These are phyloP conservation scores for Pseudomyrmex flavicornis DNA, from an alignment of 1,140 invertebrate genomes.

Conservation along the genomic window DNA sequence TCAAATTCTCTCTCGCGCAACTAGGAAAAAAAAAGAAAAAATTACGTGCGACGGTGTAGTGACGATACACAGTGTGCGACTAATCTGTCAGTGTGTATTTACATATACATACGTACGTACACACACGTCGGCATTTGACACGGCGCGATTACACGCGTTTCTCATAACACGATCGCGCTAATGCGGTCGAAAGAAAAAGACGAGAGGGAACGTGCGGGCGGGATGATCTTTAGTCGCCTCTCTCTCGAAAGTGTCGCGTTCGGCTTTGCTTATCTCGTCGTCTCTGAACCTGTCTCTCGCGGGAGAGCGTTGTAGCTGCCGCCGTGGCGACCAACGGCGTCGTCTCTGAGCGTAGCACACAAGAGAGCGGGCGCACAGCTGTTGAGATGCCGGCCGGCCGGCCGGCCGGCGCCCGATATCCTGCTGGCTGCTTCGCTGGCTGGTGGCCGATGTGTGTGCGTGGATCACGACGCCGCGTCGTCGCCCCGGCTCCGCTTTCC, in stretches of 20 bases:
- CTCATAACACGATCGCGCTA: neutral
- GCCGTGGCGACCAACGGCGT: slow-evolving; percentile 15
- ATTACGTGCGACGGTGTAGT: neutral
- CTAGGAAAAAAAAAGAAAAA: neutral
- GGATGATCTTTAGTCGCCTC: slow-evolving; percentile 27
- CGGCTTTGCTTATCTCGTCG: slow-evolving; percentile 33
- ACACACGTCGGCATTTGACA: slow-evolving; percentile 48
- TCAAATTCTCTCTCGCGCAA: neutral
- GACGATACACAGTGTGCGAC: neutral
- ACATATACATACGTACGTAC: slow-evolving; percentile 20
- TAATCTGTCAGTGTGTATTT: neutral
- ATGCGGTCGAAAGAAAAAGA: neutral
- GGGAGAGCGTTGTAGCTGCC: slow-evolving; percentile 23
- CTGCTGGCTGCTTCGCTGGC: slow-evolving; percentile 31
- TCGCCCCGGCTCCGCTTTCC: slow-evolving; percentile 28
- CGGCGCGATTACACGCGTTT: slow-evolving; percentile 4
- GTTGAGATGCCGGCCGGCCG: slow-evolving; percentile 72
- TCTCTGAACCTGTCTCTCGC: slow-evolving; percentile 34
- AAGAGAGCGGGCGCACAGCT: slow-evolving; percentile 64
- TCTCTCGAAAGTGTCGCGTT: slow-evolving; percentile 39
- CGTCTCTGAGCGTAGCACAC: slow-evolving; percentile 30
- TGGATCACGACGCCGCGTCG: slow-evolving; percentile 19
- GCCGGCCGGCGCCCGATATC: slow-evolving; percentile 56
- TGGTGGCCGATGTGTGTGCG: slow-evolving; percentile 23
- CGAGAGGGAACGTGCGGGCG: neutral